Conservation (phyloP, 2,888 invertebrate genomes). For the Cerastoderma edule region DNA sequence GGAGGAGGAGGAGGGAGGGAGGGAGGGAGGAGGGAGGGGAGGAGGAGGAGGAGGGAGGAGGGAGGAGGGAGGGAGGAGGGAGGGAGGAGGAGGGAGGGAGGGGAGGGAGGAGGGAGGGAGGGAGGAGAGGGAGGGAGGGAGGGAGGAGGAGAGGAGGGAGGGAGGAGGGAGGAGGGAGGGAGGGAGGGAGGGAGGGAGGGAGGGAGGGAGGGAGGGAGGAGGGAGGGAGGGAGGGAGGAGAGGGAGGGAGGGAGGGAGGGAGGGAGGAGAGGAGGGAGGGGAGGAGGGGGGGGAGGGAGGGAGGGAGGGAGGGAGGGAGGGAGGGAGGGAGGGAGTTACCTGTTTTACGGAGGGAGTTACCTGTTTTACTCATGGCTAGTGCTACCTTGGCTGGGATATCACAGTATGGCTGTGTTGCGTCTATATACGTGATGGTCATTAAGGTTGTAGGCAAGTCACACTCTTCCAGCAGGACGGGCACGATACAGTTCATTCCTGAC, state of each 20-base stretch:
- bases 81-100: not conserved
- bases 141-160: not conserved
- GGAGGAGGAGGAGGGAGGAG: not conserved
- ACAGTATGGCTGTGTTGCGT: no score
- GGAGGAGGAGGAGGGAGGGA: not conserved
- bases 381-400: no score
- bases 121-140: not conserved
- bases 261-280: not conserved
- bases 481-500: no score
- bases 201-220: slow-evolving; percentile 5
- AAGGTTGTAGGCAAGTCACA: no score
- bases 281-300: not conserved
- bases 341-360: no score
- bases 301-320: slow-evolving; percentile 5
- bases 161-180: not conserved
- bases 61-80: not conserved
- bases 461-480: no score
- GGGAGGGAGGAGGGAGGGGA: not conserved
- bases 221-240: slow-evolving; percentile 2
- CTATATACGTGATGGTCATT: no score
- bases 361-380: no score
- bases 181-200: slow-evolving; percentile 5
- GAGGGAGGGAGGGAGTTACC: not conserved
- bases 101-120: not conserved
- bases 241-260: slow-evolving; percentile 5